phyloP scores from a whole-genome alignment of 1,140 invertebrate genomes.

The Cephus cinctus region DNA sequence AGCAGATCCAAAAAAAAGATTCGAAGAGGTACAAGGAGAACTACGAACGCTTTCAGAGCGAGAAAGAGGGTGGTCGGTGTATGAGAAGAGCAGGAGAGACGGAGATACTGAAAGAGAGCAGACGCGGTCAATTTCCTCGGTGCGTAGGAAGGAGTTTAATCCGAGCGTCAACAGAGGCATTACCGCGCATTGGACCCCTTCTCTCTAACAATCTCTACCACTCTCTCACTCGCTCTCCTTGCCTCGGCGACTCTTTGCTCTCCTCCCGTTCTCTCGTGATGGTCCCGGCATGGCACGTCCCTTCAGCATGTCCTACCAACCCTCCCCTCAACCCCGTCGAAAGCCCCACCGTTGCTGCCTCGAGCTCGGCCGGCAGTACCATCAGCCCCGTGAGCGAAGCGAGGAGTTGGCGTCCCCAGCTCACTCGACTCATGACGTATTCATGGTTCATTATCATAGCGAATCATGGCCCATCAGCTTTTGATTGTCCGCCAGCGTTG shows the following conservation, averaged over 20 bases:
- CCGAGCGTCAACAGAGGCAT: slow-evolving; percentile 37
- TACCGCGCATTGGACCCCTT: slow-evolving; percentile 26
- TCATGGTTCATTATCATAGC: slow-evolving; percentile 59
- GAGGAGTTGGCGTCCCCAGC: slow-evolving; percentile 49
- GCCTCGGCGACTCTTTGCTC: neutral
- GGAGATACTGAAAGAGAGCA: neutral
- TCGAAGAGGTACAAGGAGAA: no score
- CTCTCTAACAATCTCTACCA: no score
- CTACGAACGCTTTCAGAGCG: no score
- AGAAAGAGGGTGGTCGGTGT: neutral
- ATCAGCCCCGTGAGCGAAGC: slow-evolving; percentile 38
- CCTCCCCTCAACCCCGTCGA: slow-evolving; percentile 20
- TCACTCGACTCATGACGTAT: slow-evolving; percentile 52
- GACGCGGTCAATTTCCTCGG: slow-evolving; percentile 4
- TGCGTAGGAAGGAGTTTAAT: slow-evolving; percentile 30
- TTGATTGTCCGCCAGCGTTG: slow-evolving; percentile 55
- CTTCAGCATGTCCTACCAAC: slow-evolving; percentile 7
- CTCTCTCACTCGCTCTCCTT: slow-evolving; percentile 12
- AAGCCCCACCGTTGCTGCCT: slow-evolving; percentile 11
- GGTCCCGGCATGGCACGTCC: no score
- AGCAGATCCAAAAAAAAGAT: no score
- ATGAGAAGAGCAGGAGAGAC: neutral
- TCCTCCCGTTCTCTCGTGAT: neutral
- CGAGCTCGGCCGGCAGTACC: slow-evolving; percentile 15
- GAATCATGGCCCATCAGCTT: slow-evolving; percentile 58